Conservation (phyloP, 1,140 invertebrate species). For the Formica selysi region DNA sequence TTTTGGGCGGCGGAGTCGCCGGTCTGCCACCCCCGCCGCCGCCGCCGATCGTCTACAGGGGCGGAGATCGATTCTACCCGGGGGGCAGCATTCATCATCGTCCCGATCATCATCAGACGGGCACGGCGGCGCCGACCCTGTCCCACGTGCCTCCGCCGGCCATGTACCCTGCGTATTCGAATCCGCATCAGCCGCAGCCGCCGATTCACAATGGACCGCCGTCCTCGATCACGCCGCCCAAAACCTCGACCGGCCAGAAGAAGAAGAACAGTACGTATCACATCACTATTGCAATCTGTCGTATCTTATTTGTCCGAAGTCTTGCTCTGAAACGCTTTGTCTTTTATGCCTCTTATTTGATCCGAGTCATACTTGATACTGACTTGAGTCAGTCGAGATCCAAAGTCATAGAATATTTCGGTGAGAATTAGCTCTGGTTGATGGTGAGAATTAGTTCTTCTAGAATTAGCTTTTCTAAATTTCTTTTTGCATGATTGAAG, state of each 20-base stretch:
- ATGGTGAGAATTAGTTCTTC: too few relatives aligned
- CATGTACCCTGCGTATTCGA: conserved; percentile 82
- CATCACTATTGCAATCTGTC: neutral
- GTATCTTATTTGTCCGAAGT: conserved; percentile 18
- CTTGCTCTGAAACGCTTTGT: conserved; percentile 10
- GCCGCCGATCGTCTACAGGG: conserved; percentile 85
- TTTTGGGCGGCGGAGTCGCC: conserved; percentile 86
- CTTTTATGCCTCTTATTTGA: conserved; percentile 13
- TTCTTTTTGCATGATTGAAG: neutral
- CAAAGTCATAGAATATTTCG: conserved; percentile 14
- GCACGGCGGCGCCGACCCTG: conserved; percentile 86
- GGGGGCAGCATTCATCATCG: conserved; percentile 83
- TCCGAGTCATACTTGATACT: neutral
- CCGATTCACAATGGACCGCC: conserved; percentile 82
- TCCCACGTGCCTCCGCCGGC: conserved; percentile 86
- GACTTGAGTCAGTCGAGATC: neutral
- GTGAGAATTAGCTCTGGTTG: neutral
- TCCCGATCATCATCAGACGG: conserved; percentile 82
- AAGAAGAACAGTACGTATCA: conserved; percentile 86
- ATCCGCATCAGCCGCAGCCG: conserved; percentile 83
- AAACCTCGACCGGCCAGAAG: conserved; percentile 85
- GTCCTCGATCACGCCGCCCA: conserved; percentile 83
- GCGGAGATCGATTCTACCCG: conserved; percentile 83
- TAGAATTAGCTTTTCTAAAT: neutral
- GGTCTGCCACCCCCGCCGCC: conserved; percentile 84